phyloP scores from a whole-genome alignment of 2,797 vertebrate genomes.

The Macroramphosus scolopax region DNA sequence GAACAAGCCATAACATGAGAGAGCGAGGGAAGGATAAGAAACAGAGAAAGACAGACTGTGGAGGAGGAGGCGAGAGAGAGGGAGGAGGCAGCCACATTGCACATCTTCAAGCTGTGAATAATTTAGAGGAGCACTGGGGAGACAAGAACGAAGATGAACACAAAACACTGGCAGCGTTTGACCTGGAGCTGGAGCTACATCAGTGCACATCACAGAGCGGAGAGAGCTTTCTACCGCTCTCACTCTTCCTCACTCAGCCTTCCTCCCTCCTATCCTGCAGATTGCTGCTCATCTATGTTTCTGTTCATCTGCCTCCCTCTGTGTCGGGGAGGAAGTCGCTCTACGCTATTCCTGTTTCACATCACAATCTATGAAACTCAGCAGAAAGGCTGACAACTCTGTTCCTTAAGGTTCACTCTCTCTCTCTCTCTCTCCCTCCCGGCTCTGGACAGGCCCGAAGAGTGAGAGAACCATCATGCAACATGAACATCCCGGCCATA shows the following conservation, averaged over 20 bases:
- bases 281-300: conserved; percentile 48
- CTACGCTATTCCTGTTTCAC: conserved; percentile 69
- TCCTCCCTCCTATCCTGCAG: no score
- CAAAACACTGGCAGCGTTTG: conserved; percentile 81
- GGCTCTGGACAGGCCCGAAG: conserved; percentile 34
- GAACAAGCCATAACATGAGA: conserved; percentile 65
- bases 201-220: conserved; percentile 72
- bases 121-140: conserved; percentile 78
- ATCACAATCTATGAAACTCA: conserved; percentile 73
- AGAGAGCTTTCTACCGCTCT: conserved; percentile 40
- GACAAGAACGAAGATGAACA: conserved; percentile 79
- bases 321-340: conserved; percentile 74
- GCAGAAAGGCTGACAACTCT: conserved; percentile 73
- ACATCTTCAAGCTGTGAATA: conserved; percentile 79
- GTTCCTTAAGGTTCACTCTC: conserved; percentile 60
- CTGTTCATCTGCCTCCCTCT: conserved; percentile 70
- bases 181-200: conserved; percentile 76
- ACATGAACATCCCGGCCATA: background rate
- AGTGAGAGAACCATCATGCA: conserved; percentile 16
- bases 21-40: conserved; percentile 42
- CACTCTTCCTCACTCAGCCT: conserved; percentile 24
- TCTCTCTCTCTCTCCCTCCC: conserved; percentile 24
- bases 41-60: no score
- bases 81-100: conserved; percentile 60
- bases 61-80: conserved; percentile 42